Evolutionary conservation across 2,797 vertebrate species (phyloP).

Genomic region (Capromys pilorides): DNA sequence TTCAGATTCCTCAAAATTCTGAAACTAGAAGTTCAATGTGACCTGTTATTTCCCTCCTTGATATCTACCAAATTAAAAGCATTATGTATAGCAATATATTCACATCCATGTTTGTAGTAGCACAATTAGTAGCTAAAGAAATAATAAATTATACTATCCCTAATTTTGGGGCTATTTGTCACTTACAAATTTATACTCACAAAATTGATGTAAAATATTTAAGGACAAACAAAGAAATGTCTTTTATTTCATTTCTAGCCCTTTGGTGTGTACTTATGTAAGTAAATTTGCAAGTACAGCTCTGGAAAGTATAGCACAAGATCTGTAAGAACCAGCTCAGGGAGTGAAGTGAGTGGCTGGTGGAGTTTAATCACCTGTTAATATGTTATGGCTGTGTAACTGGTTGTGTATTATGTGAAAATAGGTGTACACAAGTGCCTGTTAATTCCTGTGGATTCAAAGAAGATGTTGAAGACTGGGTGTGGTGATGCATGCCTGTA

Average conservation of each 20-base stretch:
- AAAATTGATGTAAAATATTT: slow-evolving; percentile 16
- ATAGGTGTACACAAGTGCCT: neutral
- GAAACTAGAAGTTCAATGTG: too few species aligned
- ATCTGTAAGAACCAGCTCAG: neutral
- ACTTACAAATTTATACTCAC: neutral
- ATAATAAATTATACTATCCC: too few species aligned
- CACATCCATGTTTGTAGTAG: too few species aligned
- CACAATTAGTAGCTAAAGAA: too few species aligned
- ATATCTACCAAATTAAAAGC: too few species aligned
- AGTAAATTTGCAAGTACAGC: neutral
- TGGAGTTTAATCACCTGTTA: neutral
- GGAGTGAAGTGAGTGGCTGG: neutral
- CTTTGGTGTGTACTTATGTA: neutral
- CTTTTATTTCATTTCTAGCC: neutral
- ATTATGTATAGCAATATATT: too few species aligned
- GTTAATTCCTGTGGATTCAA: neutral
- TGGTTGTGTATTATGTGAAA: neutral
- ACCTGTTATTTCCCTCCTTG: too few species aligned
- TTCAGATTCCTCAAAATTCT: too few species aligned
- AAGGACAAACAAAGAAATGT: neutral
- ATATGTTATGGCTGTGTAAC: neutral
- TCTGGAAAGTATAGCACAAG: neutral
- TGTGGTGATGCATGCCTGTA: too few species aligned
- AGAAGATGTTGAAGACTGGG: neutral
- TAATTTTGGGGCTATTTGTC: neutral